Conservation (phyloP, 92 coral and sea anemone species). For the Chrysogorgia sp. region DNA sequence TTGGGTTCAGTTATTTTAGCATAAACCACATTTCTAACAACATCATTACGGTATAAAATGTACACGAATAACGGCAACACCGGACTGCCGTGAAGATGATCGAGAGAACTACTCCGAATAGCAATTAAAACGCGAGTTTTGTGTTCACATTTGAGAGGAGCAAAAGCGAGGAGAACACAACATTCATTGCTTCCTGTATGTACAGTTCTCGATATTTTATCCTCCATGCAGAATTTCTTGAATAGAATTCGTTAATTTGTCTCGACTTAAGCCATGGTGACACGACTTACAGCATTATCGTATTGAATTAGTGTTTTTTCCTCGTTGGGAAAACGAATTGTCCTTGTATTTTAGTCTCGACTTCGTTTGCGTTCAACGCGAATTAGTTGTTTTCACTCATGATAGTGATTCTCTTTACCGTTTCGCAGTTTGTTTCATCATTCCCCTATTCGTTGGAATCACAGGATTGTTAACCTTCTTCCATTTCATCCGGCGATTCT, state of each 20-base stretch:
- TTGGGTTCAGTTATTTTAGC: slow-evolving; percentile 25
- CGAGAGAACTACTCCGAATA: neutral
- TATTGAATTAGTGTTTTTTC: slow-evolving; percentile 30
- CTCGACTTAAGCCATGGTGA: slow-evolving; percentile 37
- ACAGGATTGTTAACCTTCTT: slow-evolving; percentile 99
- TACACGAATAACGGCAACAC: neutral
- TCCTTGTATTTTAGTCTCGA: neutral
- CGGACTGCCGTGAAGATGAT: too few relatives aligned
- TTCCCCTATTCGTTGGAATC: slow-evolving; percentile 96
- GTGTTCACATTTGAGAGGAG: neutral
- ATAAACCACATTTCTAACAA: neutral
- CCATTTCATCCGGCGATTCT: slow-evolving; percentile 99
- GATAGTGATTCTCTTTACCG: slow-evolving; percentile 21
- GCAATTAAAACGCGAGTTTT: slow-evolving; percentile 13
- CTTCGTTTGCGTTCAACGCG: slow-evolving; percentile 11
- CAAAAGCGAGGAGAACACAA: neutral
- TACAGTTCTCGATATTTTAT: slow-evolving; percentile 3
- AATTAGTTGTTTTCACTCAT: slow-evolving; percentile 5
- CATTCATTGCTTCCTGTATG: neutral
- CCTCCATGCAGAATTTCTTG: slow-evolving; percentile 15
- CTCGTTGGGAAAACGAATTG: slow-evolving; percentile 36
- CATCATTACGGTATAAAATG: neutral
- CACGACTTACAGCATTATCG: slow-evolving; percentile 35
- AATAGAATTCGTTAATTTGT: slow-evolving; percentile 50
- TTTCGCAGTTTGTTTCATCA: slow-evolving; percentile 57